These are phyloP conservation scores for Petrocephalus microphthalmus DNA, from an alignment of 2,113 vertebrate genomes.

Conservation along the genomic window DNA sequence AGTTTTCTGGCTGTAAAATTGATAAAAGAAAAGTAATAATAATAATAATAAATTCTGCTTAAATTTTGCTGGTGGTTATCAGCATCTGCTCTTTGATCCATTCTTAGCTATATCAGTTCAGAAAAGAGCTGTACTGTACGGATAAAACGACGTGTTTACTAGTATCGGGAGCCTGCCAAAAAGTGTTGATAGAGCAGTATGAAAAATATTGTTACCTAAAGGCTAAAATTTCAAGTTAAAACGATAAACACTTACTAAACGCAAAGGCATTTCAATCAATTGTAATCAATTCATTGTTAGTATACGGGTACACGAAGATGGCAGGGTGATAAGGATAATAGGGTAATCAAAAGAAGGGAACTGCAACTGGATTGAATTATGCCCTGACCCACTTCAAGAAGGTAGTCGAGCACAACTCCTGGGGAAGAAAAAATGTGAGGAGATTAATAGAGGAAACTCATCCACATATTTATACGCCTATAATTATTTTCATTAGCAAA, in stretches of 20 bases:
- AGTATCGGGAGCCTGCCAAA: background rate
- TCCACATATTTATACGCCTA: background rate
- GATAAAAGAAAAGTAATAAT: background rate
- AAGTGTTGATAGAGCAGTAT: background rate
- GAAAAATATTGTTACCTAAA: background rate
- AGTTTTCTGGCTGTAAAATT: background rate
- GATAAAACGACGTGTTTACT: background rate
- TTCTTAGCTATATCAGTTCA: background rate
- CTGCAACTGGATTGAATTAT: background rate
- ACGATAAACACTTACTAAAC: background rate
- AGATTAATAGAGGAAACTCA: background rate
- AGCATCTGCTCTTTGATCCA: background rate
- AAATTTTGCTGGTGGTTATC: background rate
- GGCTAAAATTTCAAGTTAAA: background rate
- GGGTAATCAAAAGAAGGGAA: background rate
- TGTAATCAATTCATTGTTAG: background rate
- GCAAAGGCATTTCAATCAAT: background rate
- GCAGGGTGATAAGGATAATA: too few species aligned
- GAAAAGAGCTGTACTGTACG: background rate
- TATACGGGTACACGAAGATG: background rate
- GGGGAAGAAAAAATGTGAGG: background rate
- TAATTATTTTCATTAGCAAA: background rate
- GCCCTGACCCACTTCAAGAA: background rate
- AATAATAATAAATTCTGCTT: background rate
- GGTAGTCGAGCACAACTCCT: background rate